A percentile compares a stretch with the other conserved stretches of the same genome.
Conservation (phyloP, 2,797 vertebrate genomes). For the Microhierax caerulescens region DNA sequence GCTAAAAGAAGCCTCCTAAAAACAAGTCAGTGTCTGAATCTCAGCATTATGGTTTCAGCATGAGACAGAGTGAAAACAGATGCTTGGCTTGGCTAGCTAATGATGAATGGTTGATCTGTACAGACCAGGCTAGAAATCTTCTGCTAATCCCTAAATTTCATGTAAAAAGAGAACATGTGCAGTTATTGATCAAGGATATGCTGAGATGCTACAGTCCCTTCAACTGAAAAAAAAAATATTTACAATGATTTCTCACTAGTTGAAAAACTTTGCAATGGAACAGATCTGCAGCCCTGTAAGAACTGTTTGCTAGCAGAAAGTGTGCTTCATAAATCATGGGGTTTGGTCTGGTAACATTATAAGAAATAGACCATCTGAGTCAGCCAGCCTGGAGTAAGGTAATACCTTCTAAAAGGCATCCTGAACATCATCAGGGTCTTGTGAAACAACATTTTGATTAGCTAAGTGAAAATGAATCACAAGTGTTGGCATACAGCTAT, state of each 20-base stretch:
- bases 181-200: neutral
- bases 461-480: slow-evolving; percentile 75
- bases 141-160: neutral
- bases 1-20: neutral
- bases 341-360: slow-evolving; percentile 20
- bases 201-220: neutral
- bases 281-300: neutral
- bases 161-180: neutral
- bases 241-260: neutral
- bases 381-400: slow-evolving; percentile 59
- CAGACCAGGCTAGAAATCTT: neutral
- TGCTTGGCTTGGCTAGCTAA: neutral
- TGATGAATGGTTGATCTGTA: neutral
- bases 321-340: neutral
- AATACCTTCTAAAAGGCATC: slow-evolving; percentile 54
- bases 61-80: neutral
- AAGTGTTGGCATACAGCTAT: slow-evolving; percentile 61
- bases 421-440: slow-evolving; percentile 66
- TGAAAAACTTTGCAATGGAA: neutral
- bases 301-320: neutral
- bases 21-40: neutral
- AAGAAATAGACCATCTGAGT: slow-evolving; percentile 39
- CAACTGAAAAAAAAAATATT: neutral
- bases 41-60: neutral
- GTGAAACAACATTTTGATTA: slow-evolving; percentile 75